These are phyloP conservation scores for Prinia subflava DNA, from an alignment of 2,113 vertebrate genomes.

Conservation along the genomic window DNA sequence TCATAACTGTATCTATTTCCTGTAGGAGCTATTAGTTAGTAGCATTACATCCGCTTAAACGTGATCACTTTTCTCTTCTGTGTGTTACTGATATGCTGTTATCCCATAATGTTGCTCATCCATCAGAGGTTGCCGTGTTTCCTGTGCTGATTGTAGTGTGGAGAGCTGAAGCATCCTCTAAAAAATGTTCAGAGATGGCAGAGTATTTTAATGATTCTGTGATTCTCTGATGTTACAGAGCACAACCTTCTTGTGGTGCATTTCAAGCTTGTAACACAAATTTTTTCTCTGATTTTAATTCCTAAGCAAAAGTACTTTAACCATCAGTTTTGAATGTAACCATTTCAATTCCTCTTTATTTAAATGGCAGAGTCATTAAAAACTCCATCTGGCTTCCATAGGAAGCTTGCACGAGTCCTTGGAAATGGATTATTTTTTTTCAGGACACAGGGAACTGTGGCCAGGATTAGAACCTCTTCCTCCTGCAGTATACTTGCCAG, in stretches of 20 bases:
- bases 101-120: conserved; percentile 19
- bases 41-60: conserved; percentile 38
- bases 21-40: conserved; percentile 55
- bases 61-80: conserved; percentile 44
- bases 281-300: not conserved
- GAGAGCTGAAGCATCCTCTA: not conserved
- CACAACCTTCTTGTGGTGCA: not conserved
- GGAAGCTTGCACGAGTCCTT: conserved; percentile 17
- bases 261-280: not conserved
- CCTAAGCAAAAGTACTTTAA: not conserved
- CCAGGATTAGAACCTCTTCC: conserved; percentile 47
- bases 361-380: conserved; percentile 46
- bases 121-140: not conserved
- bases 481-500: conserved; percentile 36
- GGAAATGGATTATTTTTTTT: not conserved
- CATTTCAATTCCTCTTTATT: conserved; percentile 8
- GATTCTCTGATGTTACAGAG: not conserved
- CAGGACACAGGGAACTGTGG: not conserved
- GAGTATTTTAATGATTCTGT: not conserved
- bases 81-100: conserved; percentile 52
- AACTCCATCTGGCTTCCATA: conserved; percentile 55
- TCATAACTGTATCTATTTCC: conserved; percentile 57
- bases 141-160: not conserved
- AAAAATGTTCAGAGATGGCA: not conserved
- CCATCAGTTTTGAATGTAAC: not conserved